Conservation (phyloP, 2,797 vertebrate species). For the Yasuhikotakia modesta region DNA sequence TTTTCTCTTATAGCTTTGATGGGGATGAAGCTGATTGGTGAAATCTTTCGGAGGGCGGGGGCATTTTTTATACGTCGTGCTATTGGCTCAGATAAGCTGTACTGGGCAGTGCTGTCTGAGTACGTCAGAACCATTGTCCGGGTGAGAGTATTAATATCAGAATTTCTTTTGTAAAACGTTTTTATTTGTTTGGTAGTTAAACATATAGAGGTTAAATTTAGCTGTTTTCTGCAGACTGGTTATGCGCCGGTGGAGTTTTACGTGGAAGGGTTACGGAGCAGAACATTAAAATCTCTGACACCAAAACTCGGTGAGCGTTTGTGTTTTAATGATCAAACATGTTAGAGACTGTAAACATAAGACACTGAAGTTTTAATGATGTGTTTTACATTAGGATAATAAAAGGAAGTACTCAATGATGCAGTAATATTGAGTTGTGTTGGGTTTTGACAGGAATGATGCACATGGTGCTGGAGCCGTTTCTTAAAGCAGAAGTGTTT, state of each 20-base stretch:
- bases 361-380: too few species aligned
- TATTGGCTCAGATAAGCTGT: constrained; percentile 90
- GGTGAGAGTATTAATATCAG: constrained; percentile 70
- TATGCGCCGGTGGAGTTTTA: constrained; percentile 95
- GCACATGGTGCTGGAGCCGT: constrained; percentile 94
- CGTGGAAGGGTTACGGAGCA: constrained; percentile 92
- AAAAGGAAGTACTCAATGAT: too few species aligned
- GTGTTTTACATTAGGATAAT: too few species aligned
- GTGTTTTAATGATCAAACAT: too few species aligned
- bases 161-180: neutral
- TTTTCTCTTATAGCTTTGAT: constrained; percentile 81
- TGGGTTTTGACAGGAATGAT: constrained; percentile 85
- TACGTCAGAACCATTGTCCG: constrained; percentile 90
- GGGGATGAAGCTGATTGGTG: constrained; percentile 91
- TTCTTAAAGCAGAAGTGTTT: constrained; percentile 92
- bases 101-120: constrained; percentile 95
- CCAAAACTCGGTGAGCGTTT: constrained; percentile 87
- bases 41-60: constrained; percentile 89
- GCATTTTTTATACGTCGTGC: constrained; percentile 95
- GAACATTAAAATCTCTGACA: constrained; percentile 87
- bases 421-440: too few species aligned
- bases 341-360: too few species aligned
- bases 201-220: too few species aligned
- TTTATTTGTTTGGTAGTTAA: neutral
- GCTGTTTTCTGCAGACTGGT: constrained; percentile 77